Conservation (phyloP, 2,113 vertebrate genomes). For the Brachypteracias leptosomus region DNA sequence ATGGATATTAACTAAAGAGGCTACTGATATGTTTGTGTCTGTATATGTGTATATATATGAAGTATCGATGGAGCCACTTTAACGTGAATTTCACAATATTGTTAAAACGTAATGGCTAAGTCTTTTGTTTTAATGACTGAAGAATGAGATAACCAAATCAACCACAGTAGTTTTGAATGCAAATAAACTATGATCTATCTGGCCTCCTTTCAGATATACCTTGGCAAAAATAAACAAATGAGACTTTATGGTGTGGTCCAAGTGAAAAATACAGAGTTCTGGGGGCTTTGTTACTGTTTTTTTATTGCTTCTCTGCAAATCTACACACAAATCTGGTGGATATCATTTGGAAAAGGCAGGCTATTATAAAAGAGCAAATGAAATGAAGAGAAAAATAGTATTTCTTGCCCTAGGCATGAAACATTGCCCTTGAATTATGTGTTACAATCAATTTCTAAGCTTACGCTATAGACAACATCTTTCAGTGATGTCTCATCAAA, state of each 20-base stretch:
- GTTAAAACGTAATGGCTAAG: not conserved
- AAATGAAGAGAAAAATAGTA: constrained; percentile 46
- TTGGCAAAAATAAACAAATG: not conserved
- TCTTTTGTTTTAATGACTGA: not conserved
- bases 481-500: constrained; percentile 65
- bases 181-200: not conserved
- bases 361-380: constrained; percentile 20
- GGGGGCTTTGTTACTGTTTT: not conserved
- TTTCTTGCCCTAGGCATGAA: constrained; percentile 44
- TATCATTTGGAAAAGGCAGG: not conserved
- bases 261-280: not conserved
- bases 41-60: not conserved
- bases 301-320: not conserved
- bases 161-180: not conserved
- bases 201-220: rapidly evolving
- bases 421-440: constrained; percentile 57
- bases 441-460: constrained; percentile 70
- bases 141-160: not conserved
- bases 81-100: not conserved
- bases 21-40: not conserved
- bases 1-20: not conserved
- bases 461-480: constrained; percentile 56
- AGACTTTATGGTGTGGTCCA: not conserved
- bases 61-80: not conserved
- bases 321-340: not conserved